These are phyloP conservation scores for Harpegnathos saltator DNA, from an alignment of 1,140 invertebrate genomes.

Conservation along the genomic window DNA sequence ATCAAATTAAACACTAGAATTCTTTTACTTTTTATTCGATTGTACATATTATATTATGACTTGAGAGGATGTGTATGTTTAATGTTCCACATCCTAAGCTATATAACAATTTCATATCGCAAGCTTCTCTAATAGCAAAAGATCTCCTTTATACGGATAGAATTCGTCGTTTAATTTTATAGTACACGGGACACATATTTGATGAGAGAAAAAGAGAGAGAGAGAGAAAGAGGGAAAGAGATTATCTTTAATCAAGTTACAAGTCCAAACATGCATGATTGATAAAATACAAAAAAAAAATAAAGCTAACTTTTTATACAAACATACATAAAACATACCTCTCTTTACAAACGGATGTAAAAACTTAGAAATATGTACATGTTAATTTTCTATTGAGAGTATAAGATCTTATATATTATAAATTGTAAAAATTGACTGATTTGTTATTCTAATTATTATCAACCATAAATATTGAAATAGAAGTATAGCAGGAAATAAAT, in stretches of 20 bases:
- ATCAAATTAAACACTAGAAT: not conserved
- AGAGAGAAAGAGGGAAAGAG: no score
- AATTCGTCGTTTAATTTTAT: not conserved
- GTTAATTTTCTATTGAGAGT: constrained; percentile 25
- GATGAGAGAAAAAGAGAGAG: no score
- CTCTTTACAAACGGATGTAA: constrained; percentile 60
- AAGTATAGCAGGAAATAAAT: not conserved
- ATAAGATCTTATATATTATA: constrained; percentile 15
- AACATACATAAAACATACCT: not conserved
- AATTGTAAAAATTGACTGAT: constrained; percentile 24
- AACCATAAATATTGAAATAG: constrained; percentile 15
- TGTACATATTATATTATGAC: constrained; percentile 5
- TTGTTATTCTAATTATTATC: constrained; percentile 2
- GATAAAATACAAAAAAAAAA: constrained; percentile 29
- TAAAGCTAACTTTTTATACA: constrained; percentile 35
- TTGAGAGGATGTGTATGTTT: constrained; percentile 22
- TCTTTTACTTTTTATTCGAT: not conserved
- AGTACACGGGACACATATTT: not conserved
- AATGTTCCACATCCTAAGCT: constrained; percentile 21
- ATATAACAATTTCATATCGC: not conserved
- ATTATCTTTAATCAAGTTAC: constrained; percentile 21
- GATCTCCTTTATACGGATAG: constrained; percentile 15
- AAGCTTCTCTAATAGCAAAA: constrained; percentile 11
- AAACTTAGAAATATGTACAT: constrained; percentile 54
- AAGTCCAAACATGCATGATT: constrained; percentile 21